Conservation (phyloP, 2,888 invertebrate genomes). For the Pyrochroa serraticornis region DNA sequence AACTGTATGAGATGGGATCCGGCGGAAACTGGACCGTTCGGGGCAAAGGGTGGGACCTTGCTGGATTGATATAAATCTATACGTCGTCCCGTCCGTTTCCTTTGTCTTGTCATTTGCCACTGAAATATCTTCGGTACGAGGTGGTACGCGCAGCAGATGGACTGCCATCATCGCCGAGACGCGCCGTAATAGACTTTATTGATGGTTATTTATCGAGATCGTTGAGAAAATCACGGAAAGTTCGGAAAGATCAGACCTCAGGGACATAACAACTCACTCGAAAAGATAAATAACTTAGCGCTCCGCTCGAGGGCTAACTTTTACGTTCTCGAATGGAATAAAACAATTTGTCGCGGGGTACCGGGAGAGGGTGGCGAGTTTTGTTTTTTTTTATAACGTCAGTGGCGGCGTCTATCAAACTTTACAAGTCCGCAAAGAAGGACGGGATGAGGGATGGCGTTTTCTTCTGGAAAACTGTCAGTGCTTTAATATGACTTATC, state of each 20-base stretch:
- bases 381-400: not conserved
- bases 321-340: constrained; percentile 23
- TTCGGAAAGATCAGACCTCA: constrained; percentile 21
- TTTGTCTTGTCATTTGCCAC: constrained; percentile 8
- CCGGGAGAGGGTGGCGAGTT: not conserved
- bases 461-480: too few relatives aligned
- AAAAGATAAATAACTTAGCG: constrained; percentile 28
- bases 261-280: constrained; percentile 28
- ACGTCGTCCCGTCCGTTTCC: not conserved
- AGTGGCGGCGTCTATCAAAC: not conserved
- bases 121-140: constrained; percentile 6
- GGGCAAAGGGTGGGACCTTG: too few relatives aligned
- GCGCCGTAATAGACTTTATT: constrained; percentile 22
- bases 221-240: constrained; percentile 17
- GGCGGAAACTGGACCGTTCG: too few relatives aligned
- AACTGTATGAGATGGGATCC: too few relatives aligned
- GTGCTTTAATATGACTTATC: constrained; percentile 6
- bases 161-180: constrained; percentile 14
- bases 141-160: constrained; percentile 12
- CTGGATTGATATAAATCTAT: not conserved
- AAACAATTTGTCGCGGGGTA: constrained; percentile 23
- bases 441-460: too few relatives aligned
- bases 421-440: not conserved
- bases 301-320: constrained; percentile 20
- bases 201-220: constrained; percentile 25